Evolutionary conservation across 2,888 invertebrate species (phyloP), one percentile per base, ranked within the genome.

Genomic region (Ptychoptera albimana): DNA sequence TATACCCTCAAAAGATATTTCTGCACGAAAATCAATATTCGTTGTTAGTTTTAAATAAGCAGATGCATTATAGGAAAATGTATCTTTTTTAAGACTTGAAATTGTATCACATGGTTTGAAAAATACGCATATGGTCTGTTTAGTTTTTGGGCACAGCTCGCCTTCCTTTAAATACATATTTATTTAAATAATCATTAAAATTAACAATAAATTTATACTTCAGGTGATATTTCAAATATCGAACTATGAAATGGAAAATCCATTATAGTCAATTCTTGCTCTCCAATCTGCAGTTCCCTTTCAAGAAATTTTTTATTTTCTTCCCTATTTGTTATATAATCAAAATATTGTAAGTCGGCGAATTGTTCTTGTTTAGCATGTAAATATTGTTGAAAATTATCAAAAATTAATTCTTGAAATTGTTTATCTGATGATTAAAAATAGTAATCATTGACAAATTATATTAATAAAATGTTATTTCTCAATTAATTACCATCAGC

Each of bases 1-100:
- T 2, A 47, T 38, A 1, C 60, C 60, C 0, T 45, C 45, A 7
- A 55, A 23, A 3, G 23, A 5, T 5, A 23, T 23, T 45, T 29
- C 40, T 2, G 34, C 13, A 37, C 31, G 39, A 13, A 16, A 13
- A 38, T 42, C 34, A 45, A 39, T 32, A n/a, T 30, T 10, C 39
- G 11, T 9, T 39, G 2, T 10, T 15, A 37, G 43, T 31, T 37
- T 32, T 10, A 48, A 38, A 31, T 45, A 48, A 11, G 37, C 48
- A 12, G 15, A 15, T 7, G 37, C 11, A 15, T 11, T 38, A 11
- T 43, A 46, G 12, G 40, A 32, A 15, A 36, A 37, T 13, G 42
- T 4, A 12, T 10, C 39, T 8, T 35, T 39, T 12, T 39, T 35
- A 1, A 1, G 8, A n/a, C 23, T 35, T 6, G 10, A 11, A 34